phyloP scores from a whole-genome alignment of 2,797 vertebrate genomes.

The Leptatherina wallacei region DNA sequence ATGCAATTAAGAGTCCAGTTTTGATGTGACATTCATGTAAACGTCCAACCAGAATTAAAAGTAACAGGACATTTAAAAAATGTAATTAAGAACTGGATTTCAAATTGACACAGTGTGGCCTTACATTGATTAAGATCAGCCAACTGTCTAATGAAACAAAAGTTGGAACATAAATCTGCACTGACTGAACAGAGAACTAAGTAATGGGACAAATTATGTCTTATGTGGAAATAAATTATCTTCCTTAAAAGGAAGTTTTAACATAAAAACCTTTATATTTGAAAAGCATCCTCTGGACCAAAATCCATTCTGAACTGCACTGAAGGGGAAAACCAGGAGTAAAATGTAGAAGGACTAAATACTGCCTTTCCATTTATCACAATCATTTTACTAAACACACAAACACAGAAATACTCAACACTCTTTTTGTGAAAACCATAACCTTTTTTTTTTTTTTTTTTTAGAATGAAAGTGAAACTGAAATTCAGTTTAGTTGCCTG shows the following conservation, averaged over 20 bases:
- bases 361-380: not conserved
- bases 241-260: too few species aligned
- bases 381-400: not conserved
- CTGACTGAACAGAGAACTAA: conserved; percentile 1
- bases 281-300: too few species aligned
- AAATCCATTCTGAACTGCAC: not conserved
- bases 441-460: conserved; percentile 50
- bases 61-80: not conserved
- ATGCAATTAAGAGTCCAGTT: not conserved
- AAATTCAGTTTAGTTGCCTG: conserved; percentile 62
- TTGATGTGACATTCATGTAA: not conserved
- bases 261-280: too few species aligned
- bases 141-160: not conserved
- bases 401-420: conserved; percentile 2
- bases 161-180: conserved; percentile 2
- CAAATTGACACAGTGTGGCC: conserved; percentile 2
- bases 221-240: not conserved
- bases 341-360: not conserved
- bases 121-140: not conserved
- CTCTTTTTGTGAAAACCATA: conserved; percentile 38
- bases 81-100: not conserved
- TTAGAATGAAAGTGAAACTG: conserved; percentile 48
- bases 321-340: not conserved
- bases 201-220: conserved; percentile 3
- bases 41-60: too few species aligned